phyloP scores from a whole-genome alignment of 1,140 invertebrate genomes.

The Zaprionus ornatus region DNA sequence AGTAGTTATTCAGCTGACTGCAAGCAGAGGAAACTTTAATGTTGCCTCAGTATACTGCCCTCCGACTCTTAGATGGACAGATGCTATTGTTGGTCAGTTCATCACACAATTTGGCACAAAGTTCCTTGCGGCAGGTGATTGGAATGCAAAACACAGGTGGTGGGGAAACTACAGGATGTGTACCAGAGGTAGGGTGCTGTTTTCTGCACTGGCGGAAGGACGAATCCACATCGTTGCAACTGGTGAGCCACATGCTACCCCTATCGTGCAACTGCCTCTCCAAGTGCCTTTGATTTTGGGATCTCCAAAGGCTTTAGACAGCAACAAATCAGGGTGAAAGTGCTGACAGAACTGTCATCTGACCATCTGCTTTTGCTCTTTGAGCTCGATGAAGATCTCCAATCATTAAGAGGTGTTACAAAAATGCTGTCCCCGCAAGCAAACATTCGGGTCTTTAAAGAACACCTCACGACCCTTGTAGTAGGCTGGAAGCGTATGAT shows the following conservation, averaged over 20 bases:
- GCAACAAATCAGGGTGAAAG: not conserved
- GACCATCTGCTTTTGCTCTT: not conserved
- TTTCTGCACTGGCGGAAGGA: not conserved
- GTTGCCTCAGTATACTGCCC: too few species aligned
- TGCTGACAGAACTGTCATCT: not conserved
- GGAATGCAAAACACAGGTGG: constrained; percentile 15
- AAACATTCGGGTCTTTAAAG: not conserved
- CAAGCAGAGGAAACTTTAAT: too few species aligned
- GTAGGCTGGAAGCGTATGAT: too few species aligned
- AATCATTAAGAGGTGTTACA: too few species aligned
- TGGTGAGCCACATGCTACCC: constrained; percentile 17
- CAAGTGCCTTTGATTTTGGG: constrained; percentile 31
- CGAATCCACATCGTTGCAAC: constrained; percentile 12
- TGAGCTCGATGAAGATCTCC: not conserved
- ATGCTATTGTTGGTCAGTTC: too few species aligned
- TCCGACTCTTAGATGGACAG: too few species aligned
- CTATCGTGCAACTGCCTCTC: constrained; percentile 17
- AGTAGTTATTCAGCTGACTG: too few species aligned
- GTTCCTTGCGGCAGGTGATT: constrained; percentile 14
- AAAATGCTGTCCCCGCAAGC: not conserved
- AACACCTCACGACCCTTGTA: not conserved
- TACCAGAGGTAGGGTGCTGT: constrained; percentile 6
- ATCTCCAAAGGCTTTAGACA: constrained; percentile 14
- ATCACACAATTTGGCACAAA: not conserved
- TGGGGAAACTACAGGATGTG: constrained; percentile 24